Conservation (phyloP, 2,797 vertebrate genomes). For the Notamacropus eugenii region DNA sequence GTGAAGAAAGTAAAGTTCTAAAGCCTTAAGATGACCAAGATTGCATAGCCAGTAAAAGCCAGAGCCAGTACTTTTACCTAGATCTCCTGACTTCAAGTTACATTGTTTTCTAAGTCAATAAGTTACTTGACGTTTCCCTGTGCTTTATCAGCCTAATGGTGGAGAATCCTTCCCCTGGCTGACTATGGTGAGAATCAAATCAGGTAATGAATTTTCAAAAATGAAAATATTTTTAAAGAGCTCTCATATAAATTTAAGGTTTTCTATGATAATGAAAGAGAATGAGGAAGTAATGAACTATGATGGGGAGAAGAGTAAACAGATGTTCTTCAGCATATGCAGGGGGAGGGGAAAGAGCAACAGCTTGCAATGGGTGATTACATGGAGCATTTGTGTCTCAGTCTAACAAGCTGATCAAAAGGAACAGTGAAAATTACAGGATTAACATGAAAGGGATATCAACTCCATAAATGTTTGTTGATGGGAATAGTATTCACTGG, state of each 20-base stretch:
- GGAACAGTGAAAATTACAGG: not conserved
- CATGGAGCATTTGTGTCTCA: constrained; percentile 34
- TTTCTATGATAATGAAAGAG: constrained; percentile 21
- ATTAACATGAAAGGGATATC: constrained; percentile 23
- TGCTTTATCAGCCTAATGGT: not conserved
- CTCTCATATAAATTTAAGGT: not conserved
- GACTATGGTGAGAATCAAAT: not conserved
- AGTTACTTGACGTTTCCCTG: constrained; percentile 26
- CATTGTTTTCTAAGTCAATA: constrained; percentile 40
- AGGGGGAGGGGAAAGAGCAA: not conserved
- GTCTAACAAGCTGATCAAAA: constrained; percentile 24
- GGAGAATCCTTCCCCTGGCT: not conserved
- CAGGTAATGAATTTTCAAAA: constrained; percentile 20
- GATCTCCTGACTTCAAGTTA: not conserved
- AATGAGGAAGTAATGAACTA: constrained; percentile 12
- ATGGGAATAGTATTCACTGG: not conserved
- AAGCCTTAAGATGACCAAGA: not conserved
- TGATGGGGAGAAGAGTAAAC: constrained; percentile 35
- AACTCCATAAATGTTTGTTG: constrained; percentile 31
- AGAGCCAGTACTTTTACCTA: not conserved
- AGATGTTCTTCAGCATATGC: not conserved
- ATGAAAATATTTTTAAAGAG: not conserved
- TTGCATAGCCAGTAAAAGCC: not conserved
- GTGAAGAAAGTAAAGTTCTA: not conserved
- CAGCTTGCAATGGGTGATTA: not conserved